A percentile compares a stretch with the other conserved stretches of the same genome.
phyloP scores from a whole-genome alignment of 2,888 invertebrate species.

The Cremastobaeus sp. region DNA sequence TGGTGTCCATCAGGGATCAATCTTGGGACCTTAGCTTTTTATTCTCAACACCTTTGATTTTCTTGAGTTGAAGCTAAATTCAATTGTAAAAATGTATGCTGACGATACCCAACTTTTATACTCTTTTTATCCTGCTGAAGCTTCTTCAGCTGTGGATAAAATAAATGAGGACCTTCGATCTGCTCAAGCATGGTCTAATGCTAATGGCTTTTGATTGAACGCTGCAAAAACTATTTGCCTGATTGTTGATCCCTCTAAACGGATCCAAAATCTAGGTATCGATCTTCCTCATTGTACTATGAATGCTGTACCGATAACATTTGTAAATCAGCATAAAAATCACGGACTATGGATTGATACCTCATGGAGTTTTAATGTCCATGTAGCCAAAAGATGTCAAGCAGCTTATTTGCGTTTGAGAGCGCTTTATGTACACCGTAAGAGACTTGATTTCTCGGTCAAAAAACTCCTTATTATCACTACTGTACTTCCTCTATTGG shows the following conservation, averaged over 20 bases:
- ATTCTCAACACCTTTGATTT: no score
- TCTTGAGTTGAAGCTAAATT: no score
- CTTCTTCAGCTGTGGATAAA: no score
- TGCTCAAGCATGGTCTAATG: neutral
- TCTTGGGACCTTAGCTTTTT: no score
- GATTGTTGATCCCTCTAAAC: neutral
- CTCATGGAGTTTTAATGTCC: neutral
- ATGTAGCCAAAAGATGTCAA: neutral
- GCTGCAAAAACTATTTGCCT: neutral
- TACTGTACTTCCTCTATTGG: neutral
- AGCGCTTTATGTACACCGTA: neutral
- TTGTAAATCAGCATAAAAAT: neutral
- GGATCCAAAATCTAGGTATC: neutral
- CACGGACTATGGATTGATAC: neutral
- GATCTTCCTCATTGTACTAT: no score
- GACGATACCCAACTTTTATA: no score
- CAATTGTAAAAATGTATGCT: no score
- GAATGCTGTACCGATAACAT: neutral
- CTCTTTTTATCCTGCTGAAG: no score
- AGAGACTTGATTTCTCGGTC: neutral
- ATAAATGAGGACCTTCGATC: no score
- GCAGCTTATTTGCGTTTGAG: no score
- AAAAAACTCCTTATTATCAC: neutral
- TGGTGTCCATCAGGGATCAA: no score
- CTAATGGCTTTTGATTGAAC: neutral